Conservation (phyloP, 2,888 invertebrate species). For the Ypsolopha scabrella region DNA sequence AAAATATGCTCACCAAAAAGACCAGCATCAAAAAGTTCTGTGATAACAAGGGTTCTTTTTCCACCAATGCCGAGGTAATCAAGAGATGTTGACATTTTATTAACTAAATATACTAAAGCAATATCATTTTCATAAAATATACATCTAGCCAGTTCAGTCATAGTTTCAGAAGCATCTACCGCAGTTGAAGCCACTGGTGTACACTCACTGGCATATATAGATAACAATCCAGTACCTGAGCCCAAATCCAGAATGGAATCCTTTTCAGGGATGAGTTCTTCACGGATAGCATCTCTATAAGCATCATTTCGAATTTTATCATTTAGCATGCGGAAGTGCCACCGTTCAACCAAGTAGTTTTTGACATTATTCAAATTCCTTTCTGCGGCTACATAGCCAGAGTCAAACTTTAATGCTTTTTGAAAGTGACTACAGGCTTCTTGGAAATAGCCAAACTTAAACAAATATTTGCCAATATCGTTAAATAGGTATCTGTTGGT, state of each 20-base stretch:
- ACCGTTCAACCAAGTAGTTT: conserved; percentile 77
- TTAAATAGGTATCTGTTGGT: conserved; percentile 33
- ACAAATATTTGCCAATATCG: conserved; percentile 49
- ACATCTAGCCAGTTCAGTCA: conserved; percentile 65
- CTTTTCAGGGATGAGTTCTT: conserved; percentile 47
- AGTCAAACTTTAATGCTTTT: conserved; percentile 58
- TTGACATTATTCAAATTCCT: conserved; percentile 77
- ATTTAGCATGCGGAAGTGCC: conserved; percentile 89
- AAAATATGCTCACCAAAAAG: conserved; percentile 82
- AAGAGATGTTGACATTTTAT: conserved; percentile 72
- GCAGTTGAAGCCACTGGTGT: conserved; percentile 71
- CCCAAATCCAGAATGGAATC: conserved; percentile 80
- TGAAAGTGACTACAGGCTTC: conserved; percentile 71
- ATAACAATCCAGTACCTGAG: conserved; percentile 81
- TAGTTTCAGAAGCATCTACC: conserved; percentile 72
- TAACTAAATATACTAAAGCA: conserved; percentile 54
- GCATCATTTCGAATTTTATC: conserved; percentile 76
- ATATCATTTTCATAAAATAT: conserved; percentile 59
- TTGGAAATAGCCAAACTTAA: conserved; percentile 63
- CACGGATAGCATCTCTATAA: conserved; percentile 73
- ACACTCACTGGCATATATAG: conserved; percentile 73
- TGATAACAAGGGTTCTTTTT: conserved; percentile 74
- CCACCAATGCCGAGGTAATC: conserved; percentile 60
- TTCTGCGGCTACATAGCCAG: conserved; percentile 68
- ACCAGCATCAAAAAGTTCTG: conserved; percentile 85